These are phyloP conservation scores for Dissostichus mawsoni DNA, from an alignment of 2,113 vertebrate species.

Conservation along the genomic window DNA sequence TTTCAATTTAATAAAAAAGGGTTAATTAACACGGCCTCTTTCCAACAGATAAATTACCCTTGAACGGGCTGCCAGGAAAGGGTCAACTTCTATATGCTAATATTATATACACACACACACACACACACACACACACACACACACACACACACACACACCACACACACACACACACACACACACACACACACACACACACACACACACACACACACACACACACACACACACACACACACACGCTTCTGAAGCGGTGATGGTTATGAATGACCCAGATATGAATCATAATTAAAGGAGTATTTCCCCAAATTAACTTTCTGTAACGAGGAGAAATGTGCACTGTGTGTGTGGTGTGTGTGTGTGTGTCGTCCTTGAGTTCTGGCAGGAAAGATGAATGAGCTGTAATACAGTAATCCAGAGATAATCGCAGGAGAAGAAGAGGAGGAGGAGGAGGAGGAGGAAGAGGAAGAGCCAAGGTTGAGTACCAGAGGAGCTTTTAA, in stretches of 20 bases:
- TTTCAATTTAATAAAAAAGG: too few species aligned
- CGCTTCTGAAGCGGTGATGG: slow-evolving; percentile 3
- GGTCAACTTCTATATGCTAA: too few species aligned
- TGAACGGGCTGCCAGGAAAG: too few species aligned
- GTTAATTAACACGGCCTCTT: too few species aligned
- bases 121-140: neutral
- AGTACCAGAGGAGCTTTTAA: slow-evolving; percentile 2
- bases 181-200: too few species aligned
- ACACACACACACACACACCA: too few species aligned
- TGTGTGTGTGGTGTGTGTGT: slow-evolving; percentile 2
- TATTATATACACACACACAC: neutral
- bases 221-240: neutral
- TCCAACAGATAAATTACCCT: too few species aligned
- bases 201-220: neutral
- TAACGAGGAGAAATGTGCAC: slow-evolving; percentile 47
- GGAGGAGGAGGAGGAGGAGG: neutral
- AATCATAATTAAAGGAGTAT: slow-evolving; percentile 69
- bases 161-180: too few species aligned
- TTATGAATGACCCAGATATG: slow-evolving; percentile 61
- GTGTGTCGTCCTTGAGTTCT: slow-evolving; percentile 51
- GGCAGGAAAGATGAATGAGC: slow-evolving; percentile 69
- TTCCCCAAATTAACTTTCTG: slow-evolving; percentile 59
- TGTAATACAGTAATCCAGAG: slow-evolving; percentile 61
- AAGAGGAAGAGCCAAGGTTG: slow-evolving; percentile 36
- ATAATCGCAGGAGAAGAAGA: slow-evolving; percentile 41